Base-by-base conservation (phyloP, 2,113 vertebrate species). In the Cheilinus undulatus region DNA sequence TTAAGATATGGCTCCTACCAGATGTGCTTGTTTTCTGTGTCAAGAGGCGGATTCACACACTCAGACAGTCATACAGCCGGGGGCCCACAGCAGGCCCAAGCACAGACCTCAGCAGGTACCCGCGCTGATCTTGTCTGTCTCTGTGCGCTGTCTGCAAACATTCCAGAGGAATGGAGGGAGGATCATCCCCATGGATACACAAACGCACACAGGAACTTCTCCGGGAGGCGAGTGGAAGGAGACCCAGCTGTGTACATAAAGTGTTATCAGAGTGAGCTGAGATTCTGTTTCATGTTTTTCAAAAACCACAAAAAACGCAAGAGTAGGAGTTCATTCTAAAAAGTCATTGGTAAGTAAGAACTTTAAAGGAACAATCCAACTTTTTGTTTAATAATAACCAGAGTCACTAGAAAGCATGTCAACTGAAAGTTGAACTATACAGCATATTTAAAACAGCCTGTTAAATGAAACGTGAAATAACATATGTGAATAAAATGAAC, bases 151-250 rank as follows among this genome's bases (percentile, higher is more conserved):
- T 91, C 89, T 85, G 88, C 89, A 86, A 79, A 89, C 93, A 93
- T 92, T 92, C 93, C 92, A 82, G 88, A 90, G 82, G 80, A 90
- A 76, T 71, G 30, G 71, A 83, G 85, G 87, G 80, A 88, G 82
- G 88, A 89, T 90, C 88, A 89, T 91, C 87, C 83, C 88, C 89
- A 87, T 88, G 67, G 86, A 92, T 83, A 87, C 89, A 50, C 63
- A 50, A 36, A 45, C 19, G 30, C 82, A 83, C 54, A 65, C 74
- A 86, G 59, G 34, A 23, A 77, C 72, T 75, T 76, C 70, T 65
- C 72, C 54, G 73, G n/a, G 69, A 52, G 61, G 36, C 23, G 57
- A 71, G 79, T 45, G 57, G 65, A 82, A 84, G 57, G 64, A 80
- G 46, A 76, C 66, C 82, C 91, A 92, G 90, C 90, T 92, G 90